A percentile compares a stretch with the other conserved stretches of the same genome.
Evolutionary conservation across 2,113 vertebrate species (phyloP).

Genomic region (Echinops telfairi): DNA sequence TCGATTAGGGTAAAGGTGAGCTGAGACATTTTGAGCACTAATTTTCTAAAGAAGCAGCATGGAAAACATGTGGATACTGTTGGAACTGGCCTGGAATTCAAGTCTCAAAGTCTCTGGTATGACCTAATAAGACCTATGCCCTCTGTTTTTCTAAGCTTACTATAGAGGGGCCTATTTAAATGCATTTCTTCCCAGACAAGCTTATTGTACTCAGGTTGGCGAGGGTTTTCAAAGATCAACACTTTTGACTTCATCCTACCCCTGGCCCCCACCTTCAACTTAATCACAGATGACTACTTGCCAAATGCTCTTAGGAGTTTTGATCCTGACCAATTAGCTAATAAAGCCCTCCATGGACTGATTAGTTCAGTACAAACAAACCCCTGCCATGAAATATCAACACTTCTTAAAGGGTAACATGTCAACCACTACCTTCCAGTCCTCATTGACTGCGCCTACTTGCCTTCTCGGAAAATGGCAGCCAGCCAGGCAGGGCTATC

Average conservation of each 20-base stretch:
- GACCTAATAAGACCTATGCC: slow-evolving; percentile 41
- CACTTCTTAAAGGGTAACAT: slow-evolving; percentile 34
- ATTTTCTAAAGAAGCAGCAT: slow-evolving; percentile 11
- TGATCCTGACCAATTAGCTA: slow-evolving; percentile 61
- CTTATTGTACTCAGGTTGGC: slow-evolving; percentile 52
- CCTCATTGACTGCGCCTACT: neutral
- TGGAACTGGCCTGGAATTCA: slow-evolving; percentile 36
- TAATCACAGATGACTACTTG: slow-evolving; percentile 57
- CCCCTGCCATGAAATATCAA: slow-evolving; percentile 45
- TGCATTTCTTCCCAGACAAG: slow-evolving; percentile 70
- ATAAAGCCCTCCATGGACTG: slow-evolving; percentile 60
- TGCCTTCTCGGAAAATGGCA: slow-evolving; percentile 19
- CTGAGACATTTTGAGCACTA: neutral
- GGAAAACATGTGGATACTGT: neutral
- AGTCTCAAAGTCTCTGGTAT: slow-evolving; percentile 37
- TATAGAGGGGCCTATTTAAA: slow-evolving; percentile 62
- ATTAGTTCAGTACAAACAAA: slow-evolving; percentile 70
- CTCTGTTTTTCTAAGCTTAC: slow-evolving; percentile 58
- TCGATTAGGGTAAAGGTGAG: neutral
- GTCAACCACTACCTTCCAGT: neutral
- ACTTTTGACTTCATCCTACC: slow-evolving; percentile 46
- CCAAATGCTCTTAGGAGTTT: slow-evolving; percentile 56
- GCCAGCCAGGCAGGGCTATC: neutral
- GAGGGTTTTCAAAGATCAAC: slow-evolving; percentile 51
- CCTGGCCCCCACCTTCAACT: neutral